phyloP scores from a whole-genome alignment of 2,113 vertebrate genomes.

The Pelmatolapia mariae region DNA sequence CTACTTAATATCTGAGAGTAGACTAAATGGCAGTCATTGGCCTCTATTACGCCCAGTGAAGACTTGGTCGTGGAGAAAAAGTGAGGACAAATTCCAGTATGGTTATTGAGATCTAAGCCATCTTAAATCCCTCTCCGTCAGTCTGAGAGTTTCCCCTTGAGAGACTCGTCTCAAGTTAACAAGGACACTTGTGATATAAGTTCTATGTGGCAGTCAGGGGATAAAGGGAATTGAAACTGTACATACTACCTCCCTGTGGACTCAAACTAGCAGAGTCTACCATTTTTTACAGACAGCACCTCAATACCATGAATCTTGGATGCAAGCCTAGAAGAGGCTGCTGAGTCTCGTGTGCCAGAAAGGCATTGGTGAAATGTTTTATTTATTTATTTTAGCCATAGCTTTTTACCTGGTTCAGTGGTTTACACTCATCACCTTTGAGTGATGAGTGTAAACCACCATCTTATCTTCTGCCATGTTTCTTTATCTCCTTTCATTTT shows the following conservation, averaged over 20 bases:
- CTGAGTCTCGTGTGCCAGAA: background rate
- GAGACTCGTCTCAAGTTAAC: conserved; percentile 16
- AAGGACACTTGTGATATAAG: conserved; percentile 21
- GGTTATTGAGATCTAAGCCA: conserved; percentile 13
- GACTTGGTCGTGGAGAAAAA: background rate
- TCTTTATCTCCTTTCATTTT: background rate
- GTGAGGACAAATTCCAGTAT: background rate
- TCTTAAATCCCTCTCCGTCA: background rate
- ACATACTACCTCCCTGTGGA: background rate
- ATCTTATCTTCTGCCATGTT: background rate
- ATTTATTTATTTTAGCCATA: background rate
- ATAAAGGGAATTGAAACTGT: conserved; percentile 18
- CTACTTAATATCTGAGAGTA: background rate
- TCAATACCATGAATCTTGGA: background rate
- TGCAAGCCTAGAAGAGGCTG: background rate
- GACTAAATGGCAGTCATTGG: background rate
- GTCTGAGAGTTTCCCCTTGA: conserved; percentile 6
- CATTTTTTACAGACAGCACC: background rate
- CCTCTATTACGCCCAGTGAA: background rate
- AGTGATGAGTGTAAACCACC: background rate
- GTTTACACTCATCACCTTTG: background rate
- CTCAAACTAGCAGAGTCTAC: background rate
- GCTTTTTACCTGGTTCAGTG: background rate
- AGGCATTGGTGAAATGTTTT: background rate
- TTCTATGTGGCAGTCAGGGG: background rate